Evolutionary conservation across 2,888 invertebrate species (phyloP).

Genomic region (Monochamus alternatus): DNA sequence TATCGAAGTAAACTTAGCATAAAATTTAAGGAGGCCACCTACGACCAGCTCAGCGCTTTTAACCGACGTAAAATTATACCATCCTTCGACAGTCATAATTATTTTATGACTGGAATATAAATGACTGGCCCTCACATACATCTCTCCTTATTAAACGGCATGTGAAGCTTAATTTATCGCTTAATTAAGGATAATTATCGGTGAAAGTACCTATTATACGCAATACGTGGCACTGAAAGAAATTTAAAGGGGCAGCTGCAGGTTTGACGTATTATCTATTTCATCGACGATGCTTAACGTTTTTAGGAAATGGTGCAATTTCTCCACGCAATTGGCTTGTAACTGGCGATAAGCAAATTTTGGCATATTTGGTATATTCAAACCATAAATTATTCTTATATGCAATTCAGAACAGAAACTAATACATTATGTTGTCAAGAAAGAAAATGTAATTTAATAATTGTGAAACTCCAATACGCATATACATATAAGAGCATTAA

Average conservation of each 20-base stretch:
- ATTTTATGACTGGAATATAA: background rate
- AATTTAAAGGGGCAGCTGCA: background rate
- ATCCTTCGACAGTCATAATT: background rate
- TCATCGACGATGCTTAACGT: no score
- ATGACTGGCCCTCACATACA: background rate
- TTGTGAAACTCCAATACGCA: no score
- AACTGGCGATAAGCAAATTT: no score
- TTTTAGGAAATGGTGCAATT: no score
- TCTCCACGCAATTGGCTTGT: no score
- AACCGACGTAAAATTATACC: background rate
- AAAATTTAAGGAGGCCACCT: background rate
- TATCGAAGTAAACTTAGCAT: background rate
- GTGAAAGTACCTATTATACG: background rate
- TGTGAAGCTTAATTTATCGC: slow-evolving; percentile 15
- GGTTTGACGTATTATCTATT: background rate
- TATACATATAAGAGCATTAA: no score
- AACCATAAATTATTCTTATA: no score
- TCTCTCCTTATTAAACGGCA: background rate
- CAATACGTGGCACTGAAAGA: background rate
- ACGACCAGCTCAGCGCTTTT: background rate
- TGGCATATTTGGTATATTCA: no score
- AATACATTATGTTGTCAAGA: no score
- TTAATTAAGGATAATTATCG: slow-evolving; percentile 4
- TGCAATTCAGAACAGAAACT: no score
- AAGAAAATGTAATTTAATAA: no score